Conservation (phyloP, 2,888 invertebrate genomes). For the Ariolimax columbianus region DNA sequence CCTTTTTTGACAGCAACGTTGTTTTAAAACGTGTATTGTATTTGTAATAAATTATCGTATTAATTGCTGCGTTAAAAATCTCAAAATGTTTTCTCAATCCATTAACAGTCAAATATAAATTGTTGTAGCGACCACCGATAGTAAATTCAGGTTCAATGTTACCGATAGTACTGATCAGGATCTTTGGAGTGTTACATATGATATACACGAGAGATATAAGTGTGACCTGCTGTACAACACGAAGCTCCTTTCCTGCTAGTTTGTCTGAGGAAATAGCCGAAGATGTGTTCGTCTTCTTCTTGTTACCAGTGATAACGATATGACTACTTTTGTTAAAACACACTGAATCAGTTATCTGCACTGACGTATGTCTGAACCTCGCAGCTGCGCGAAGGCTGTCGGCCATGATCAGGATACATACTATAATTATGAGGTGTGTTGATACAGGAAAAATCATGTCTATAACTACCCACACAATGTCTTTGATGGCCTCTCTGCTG, state of each 20-base stretch:
- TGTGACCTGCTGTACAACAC: slow-evolving; percentile 19
- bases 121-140: background rate
- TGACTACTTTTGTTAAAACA: too few relatives aligned
- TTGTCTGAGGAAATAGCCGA: too few relatives aligned
- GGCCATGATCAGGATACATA: too few relatives aligned
- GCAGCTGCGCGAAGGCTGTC: too few relatives aligned
- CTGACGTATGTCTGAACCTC: too few relatives aligned
- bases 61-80: slow-evolving; percentile 3
- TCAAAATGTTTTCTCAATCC: background rate
- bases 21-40: background rate
- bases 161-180: background rate
- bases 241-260: background rate
- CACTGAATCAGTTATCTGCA: too few relatives aligned
- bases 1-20: background rate
- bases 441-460: too few relatives aligned
- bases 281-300: too few relatives aligned
- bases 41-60: slow-evolving; percentile 12
- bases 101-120: background rate
- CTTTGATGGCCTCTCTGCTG: too few relatives aligned
- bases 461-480: too few relatives aligned
- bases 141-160: background rate
- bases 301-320: too few relatives aligned
- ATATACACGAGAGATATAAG: slow-evolving; percentile 10
- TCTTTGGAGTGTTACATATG: slow-evolving; percentile 17
- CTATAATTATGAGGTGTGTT: too few relatives aligned